Evolutionary conservation across 2,113 vertebrate species (phyloP).

Genomic region (Propithecus coquereli): DNA sequence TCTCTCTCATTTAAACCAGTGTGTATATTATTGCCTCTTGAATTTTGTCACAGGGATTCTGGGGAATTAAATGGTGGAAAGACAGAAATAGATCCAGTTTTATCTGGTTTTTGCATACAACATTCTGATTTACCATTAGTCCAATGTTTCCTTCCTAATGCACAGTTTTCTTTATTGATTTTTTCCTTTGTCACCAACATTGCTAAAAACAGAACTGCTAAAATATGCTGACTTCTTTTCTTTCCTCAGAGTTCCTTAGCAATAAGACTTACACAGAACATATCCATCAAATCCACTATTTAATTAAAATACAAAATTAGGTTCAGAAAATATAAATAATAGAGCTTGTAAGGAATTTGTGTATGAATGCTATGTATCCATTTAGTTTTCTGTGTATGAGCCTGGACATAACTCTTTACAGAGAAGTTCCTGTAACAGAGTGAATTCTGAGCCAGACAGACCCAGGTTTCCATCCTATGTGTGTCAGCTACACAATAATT

Average conservation of each 20-base stretch:
- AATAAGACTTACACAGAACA: not conserved
- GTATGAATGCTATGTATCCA: not conserved
- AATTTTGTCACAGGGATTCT: not conserved
- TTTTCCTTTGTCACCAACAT: not conserved
- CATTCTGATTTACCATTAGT: not conserved
- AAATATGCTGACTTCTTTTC: conserved; percentile 49
- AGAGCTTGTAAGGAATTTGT: not conserved
- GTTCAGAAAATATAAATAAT: not conserved
- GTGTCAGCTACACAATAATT: not conserved
- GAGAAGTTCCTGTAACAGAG: not conserved
- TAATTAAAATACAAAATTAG: conserved; percentile 53
- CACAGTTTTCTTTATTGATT: conserved; percentile 56
- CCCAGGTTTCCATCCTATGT: not conserved
- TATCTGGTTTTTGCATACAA: conserved; percentile 10
- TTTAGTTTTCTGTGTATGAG: not conserved
- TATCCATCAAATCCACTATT: conserved; percentile 25
- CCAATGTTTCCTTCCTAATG: not conserved
- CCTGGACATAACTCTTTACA: not conserved
- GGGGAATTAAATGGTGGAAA: not conserved
- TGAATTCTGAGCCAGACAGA: not conserved
- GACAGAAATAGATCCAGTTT: not conserved
- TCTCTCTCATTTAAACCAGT: not conserved
- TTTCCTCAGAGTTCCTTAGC: conserved; percentile 18
- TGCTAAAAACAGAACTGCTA: conserved; percentile 28
- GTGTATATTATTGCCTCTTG: not conserved